Evolutionary conservation across 1,140 invertebrate genomes (phyloP), one percentile per base, ranked within the genome.

Genomic region (Musca domestica): DNA sequence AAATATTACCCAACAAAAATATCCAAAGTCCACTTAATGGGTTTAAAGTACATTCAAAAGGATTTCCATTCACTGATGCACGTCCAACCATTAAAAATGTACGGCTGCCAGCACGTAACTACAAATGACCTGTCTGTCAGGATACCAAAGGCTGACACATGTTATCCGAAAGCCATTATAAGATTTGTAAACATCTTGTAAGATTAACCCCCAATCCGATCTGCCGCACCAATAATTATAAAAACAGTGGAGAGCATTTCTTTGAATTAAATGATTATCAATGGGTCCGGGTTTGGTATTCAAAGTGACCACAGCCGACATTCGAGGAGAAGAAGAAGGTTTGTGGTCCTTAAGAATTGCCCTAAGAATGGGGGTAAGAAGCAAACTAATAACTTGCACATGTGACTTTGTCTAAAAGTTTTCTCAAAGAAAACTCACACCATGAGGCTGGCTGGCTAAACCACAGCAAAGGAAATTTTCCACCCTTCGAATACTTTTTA

Each of bases 101-200:
- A 25, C 9, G 41, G 47, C 10, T n/a, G 46, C 14, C 12, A 12
- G 34, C 34, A 41, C 34, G 34, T 41, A 41, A 41, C 34, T 41
- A 41, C 34, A 41, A 41, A 41, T 41, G 34, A 41, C 34, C 34
- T 41, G 34, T 41, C 34, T 41, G 34, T 41, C 34, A 41, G 27
- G 34, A 34, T 30, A 58, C 15, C 54, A 58, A 58, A 58, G 25
- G 12, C 25, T 61, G 19, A 51, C 48, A 61, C 22, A 61, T 61
- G 56, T 41, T 34, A 61, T 34, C 19, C 17, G n/a, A 61, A 61
- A 61, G 17, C 56, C 27, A 61, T 61, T 61, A 61, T 17, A 61
- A 34, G 7, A 61, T 61, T 23, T 23, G 27, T 41, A 61, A 61
- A 61, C 56, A 61, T 61, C 56, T 61, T 61, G 56, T 61, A 61